A percentile compares a stretch with the other conserved stretches of the same genome.
phyloP scores from a whole-genome alignment of 2,797 vertebrate species.

The Eremophila alpestris region DNA sequence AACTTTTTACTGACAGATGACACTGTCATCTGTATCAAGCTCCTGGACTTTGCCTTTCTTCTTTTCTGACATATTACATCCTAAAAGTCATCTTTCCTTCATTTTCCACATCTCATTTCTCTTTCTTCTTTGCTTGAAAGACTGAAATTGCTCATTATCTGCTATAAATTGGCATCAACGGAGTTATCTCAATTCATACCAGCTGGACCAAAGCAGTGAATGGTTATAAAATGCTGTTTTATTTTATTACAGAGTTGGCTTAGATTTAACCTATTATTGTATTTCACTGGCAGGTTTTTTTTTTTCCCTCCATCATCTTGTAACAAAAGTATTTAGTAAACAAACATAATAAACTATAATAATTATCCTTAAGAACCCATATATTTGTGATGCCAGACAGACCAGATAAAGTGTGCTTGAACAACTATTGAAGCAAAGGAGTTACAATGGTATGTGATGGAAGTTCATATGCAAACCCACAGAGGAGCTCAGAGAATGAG shows the following conservation, averaged over 20 bases:
- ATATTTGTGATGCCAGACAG: background rate
- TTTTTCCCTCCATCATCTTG: background rate
- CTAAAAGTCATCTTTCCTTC: background rate
- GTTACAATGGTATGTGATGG: background rate
- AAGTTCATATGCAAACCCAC: background rate
- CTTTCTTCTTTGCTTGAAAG: slow-evolving; percentile 41
- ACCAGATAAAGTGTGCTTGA: background rate
- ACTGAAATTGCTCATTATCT: slow-evolving; percentile 49
- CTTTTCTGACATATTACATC: background rate
- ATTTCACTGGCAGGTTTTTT: background rate
- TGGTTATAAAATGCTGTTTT: background rate
- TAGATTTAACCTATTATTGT: slow-evolving; percentile 5
- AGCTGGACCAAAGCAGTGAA: slow-evolving; percentile 32
- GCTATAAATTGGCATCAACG: slow-evolving; percentile 15
- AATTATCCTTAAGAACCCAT: background rate
- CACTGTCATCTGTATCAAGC: background rate
- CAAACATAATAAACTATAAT: background rate
- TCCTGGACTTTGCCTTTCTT: background rate
- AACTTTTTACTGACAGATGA: background rate
- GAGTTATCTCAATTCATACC: slow-evolving; percentile 27
- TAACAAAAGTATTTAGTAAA: background rate
- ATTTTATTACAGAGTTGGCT: background rate
- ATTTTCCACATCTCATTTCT: slow-evolving; percentile 11
- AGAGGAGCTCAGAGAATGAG: background rate
- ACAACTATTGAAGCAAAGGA: background rate